Evolutionary conservation across 1,140 invertebrate genomes (phyloP).

Genomic region (Aphelinus atriplicis): DNA sequence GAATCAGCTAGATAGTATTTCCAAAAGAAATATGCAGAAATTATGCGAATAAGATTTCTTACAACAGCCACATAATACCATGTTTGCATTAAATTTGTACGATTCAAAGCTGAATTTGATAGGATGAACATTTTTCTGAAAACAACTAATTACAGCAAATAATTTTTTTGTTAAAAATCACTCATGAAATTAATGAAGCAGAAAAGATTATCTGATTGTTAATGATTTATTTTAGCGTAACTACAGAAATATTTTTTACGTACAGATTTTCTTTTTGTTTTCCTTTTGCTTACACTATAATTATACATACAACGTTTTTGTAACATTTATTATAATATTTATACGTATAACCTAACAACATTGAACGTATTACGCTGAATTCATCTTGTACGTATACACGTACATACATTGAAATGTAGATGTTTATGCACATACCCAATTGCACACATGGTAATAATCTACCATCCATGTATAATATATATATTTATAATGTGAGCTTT

Average conservation of each 20-base stretch:
- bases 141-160: no score
- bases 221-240: conserved; percentile 51
- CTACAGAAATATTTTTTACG: conserved; percentile 54
- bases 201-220: conserved; percentile 29
- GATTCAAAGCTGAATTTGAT: no score
- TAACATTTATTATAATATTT: conserved; percentile 65
- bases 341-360: conserved; percentile 62
- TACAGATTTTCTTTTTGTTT: conserved; percentile 42
- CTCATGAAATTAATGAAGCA: no score
- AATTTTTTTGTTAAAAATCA: no score
- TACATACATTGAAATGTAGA: conserved; percentile 33
- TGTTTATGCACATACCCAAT: conserved; percentile 28
- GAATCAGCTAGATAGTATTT: no score
- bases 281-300: conserved; percentile 39
- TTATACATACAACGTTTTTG: conserved; percentile 60
- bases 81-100: no score
- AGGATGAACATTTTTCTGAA: no score
- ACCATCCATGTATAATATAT: conserved; percentile 20
- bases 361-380: conserved; percentile 59
- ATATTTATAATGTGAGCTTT: conserved; percentile 27
- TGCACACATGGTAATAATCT: conserved; percentile 30
- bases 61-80: no score
- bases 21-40: no score
- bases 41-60: no score
- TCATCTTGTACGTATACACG: conserved; percentile 24